Evolutionary conservation across 2,888 invertebrate genomes (phyloP).

Genomic region (Drosophila melanocephala): DNA sequence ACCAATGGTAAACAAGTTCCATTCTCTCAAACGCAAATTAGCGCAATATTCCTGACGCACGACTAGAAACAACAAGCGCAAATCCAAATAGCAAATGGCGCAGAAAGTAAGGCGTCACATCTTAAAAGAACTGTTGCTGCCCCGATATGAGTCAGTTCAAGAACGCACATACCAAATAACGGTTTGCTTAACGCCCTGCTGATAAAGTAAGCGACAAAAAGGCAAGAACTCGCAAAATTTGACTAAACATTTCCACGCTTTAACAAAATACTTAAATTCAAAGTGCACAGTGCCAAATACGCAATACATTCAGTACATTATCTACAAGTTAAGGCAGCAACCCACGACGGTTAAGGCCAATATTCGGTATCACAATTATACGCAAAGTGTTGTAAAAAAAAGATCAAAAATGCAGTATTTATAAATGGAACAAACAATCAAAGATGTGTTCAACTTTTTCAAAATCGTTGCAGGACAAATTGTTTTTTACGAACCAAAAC

Average conservation of each 20-base stretch:
- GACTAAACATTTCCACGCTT: neutral
- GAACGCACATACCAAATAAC: neutral
- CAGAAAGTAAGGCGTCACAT: conserved; percentile 1
- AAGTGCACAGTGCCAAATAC: neutral
- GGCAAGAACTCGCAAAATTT: conserved; percentile 33
- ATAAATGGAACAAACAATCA: neutral
- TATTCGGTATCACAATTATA: neutral
- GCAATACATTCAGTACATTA: neutral
- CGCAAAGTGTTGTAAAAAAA: neutral
- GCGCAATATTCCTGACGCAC: conserved; percentile 35
- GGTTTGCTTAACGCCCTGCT: neutral
- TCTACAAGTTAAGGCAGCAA: neutral
- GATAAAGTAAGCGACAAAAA: conserved; percentile 47
- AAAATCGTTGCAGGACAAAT: neutral
- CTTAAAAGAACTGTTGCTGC: conserved; percentile 22
- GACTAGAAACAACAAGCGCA: conserved; percentile 42
- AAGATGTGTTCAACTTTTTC: neutral
- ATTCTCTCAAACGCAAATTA: conserved; percentile 9
- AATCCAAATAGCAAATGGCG: conserved; percentile 42
- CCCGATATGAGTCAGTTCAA: conserved; percentile 35
- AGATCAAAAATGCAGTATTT: neutral
- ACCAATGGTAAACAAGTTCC: conserved; percentile 1
- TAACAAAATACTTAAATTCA: neutral
- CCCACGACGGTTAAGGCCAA: neutral
- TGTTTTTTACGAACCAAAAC: neutral